These are phyloP conservation scores for Strix occidentalis DNA, from an alignment of 2,797 vertebrate species.

Conservation along the genomic window DNA sequence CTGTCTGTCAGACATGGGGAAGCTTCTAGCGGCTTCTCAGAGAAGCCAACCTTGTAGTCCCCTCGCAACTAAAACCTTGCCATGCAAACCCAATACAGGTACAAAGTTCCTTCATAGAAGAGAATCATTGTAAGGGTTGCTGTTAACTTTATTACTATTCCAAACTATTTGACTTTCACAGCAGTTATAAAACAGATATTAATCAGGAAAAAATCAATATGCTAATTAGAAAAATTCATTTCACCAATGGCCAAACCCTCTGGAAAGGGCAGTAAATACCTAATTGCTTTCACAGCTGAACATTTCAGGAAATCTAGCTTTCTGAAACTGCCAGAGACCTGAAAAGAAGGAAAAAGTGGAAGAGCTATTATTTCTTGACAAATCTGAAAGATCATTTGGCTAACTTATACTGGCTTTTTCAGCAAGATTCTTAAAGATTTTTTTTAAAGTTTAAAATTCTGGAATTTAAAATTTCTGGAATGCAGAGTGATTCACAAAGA, in stretches of 20 bases:
- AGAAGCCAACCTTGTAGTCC: too few relatives aligned
- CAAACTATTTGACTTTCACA: background rate
- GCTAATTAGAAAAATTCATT: constrained; percentile 29
- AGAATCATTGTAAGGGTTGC: background rate
- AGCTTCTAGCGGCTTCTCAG: too few relatives aligned
- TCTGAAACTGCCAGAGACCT: background rate
- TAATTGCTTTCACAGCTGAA: background rate
- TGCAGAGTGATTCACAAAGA: background rate
- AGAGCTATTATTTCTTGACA: background rate
- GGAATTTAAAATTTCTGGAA: background rate
- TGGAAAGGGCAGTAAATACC: background rate
- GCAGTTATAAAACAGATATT: background rate
- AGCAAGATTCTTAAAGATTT: background rate
- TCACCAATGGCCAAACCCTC: background rate
- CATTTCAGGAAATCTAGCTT: background rate
- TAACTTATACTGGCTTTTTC: background rate
- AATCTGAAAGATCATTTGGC: background rate
- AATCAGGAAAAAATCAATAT: background rate
- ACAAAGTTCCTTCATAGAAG: background rate
- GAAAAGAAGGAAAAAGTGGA: background rate
- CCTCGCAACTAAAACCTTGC: too few relatives aligned
- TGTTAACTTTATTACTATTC: background rate
- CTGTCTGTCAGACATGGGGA: too few relatives aligned
- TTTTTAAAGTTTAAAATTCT: background rate
- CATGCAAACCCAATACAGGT: background rate